phyloP scores from a whole-genome alignment of 2,113 vertebrate genomes.

The Paraplagusia blochii region DNA sequence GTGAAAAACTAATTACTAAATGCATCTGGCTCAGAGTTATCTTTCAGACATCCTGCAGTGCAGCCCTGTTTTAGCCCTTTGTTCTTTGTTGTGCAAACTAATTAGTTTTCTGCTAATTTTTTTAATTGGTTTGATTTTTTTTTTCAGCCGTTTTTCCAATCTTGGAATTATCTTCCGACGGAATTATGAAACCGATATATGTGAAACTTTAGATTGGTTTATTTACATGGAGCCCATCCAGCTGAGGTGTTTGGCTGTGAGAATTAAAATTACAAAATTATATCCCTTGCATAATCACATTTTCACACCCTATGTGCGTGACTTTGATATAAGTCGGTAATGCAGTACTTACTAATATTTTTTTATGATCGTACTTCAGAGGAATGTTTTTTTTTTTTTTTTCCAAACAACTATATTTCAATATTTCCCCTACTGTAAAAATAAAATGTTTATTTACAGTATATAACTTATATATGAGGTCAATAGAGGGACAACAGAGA shows the following conservation, averaged over 20 bases:
- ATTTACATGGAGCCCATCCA: conserved; percentile 53
- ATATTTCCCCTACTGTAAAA: too few relatives aligned
- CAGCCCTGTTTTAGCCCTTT: conserved; percentile 70
- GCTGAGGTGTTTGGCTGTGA: conserved; percentile 58
- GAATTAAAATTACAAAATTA: conserved; percentile 59
- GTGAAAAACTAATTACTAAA: conserved; percentile 75
- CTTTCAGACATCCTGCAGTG: conserved; percentile 70
- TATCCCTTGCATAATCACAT: too few relatives aligned
- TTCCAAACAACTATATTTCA: too few relatives aligned
- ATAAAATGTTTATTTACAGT: too few relatives aligned
- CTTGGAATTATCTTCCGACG: conserved; percentile 71
- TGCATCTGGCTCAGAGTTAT: conserved; percentile 74
- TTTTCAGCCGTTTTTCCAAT: conserved; percentile 66
- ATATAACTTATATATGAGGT: too few relatives aligned
- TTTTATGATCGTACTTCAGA: too few relatives aligned
- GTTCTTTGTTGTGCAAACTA: conserved; percentile 72
- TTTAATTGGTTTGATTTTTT: conserved; percentile 62
- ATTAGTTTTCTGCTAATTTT: conserved; percentile 64
- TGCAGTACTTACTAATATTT: too few relatives aligned
- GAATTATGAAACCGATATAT: conserved; percentile 70
- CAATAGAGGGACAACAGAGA: too few relatives aligned
- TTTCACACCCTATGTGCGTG: too few relatives aligned
- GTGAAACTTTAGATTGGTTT: conserved; percentile 68
- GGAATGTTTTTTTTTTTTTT: too few relatives aligned
- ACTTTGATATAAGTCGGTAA: too few relatives aligned